A percentile compares a stretch with the other conserved stretches of the same genome.
phyloP scores from a whole-genome alignment of 2,888 invertebrate species.

The Synanthedon vespiformis region DNA sequence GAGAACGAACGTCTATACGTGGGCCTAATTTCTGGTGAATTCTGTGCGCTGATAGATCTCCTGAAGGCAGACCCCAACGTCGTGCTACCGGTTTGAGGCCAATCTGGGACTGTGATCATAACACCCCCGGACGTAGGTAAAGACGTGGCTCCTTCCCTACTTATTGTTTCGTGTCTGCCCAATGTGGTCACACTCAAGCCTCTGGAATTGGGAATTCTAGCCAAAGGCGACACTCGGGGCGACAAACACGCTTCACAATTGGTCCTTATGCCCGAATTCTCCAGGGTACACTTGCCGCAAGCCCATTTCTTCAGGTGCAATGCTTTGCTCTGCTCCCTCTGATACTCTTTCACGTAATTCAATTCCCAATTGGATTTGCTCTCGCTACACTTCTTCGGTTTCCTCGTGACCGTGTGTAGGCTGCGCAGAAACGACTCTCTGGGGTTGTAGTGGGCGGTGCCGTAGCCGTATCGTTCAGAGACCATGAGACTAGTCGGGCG shows the following conservation, averaged over 20 bases:
- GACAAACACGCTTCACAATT: constrained; percentile 83
- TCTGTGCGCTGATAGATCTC: constrained; percentile 55
- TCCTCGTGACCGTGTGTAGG: constrained; percentile 57
- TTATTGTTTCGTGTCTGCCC: constrained; percentile 48
- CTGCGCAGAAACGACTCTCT: constrained; percentile 56
- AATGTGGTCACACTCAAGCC: constrained; percentile 59
- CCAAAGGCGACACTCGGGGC: constrained; percentile 63
- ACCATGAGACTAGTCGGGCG: constrained; percentile 72
- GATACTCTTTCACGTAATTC: constrained; percentile 60
- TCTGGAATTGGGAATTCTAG: constrained; percentile 49
- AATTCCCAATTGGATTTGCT: constrained; percentile 63
- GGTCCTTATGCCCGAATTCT: constrained; percentile 75
- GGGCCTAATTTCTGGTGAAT: constrained; percentile 58
- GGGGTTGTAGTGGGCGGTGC: constrained; percentile 33
- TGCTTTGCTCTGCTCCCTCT: constrained; percentile 51
- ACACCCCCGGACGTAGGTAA: constrained; percentile 68
- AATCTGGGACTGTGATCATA: constrained; percentile 75
- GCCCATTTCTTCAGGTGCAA: constrained; percentile 73
- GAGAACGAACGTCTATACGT: constrained; percentile 61
- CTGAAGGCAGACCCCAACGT: constrained; percentile 39
- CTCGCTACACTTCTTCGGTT: constrained; percentile 55
- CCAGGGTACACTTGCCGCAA: constrained; percentile 80
- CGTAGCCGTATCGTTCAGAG: constrained; percentile 58
- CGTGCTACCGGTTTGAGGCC: constrained; percentile 56
- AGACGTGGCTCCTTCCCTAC: constrained; percentile 51